Conservation (phyloP, 2,797 vertebrate species). For the Psittacula echo region DNA sequence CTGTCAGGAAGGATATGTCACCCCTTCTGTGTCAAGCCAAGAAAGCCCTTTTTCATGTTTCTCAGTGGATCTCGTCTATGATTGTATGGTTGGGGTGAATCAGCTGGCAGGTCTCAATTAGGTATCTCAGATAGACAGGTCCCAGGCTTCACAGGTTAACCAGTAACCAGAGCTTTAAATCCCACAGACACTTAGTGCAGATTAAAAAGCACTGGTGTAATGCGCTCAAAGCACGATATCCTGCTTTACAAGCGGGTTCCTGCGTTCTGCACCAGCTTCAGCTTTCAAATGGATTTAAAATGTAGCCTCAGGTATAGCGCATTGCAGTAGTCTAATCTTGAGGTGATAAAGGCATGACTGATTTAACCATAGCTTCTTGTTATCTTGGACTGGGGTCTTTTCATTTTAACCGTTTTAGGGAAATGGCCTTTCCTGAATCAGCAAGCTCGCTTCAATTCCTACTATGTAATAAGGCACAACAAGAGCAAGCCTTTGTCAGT, state of each 20-base stretch:
- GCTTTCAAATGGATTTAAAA: slow-evolving; percentile 73
- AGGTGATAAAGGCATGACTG: slow-evolving; percentile 74
- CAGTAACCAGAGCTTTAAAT: slow-evolving; percentile 24
- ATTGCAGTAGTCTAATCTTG: slow-evolving; percentile 69
- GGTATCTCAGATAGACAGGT: background rate
- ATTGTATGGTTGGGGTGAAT: background rate
- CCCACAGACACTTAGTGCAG: slow-evolving; percentile 30
- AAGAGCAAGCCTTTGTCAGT: background rate
- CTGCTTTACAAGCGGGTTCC: slow-evolving; percentile 56
- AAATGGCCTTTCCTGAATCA: slow-evolving; percentile 51
- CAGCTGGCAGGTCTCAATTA: background rate
- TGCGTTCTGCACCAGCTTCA: slow-evolving; percentile 49
- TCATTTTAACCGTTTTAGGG: slow-evolving; percentile 71
- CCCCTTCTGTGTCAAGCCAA: background rate
- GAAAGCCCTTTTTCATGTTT: background rate
- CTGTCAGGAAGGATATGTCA: background rate
- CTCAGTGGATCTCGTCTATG: background rate
- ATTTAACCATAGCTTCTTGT: slow-evolving; percentile 67
- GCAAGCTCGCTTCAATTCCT: slow-evolving; percentile 29
- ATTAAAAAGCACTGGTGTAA: slow-evolving; percentile 48
- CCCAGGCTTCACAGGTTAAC: background rate
- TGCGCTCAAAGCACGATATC: slow-evolving; percentile 25
- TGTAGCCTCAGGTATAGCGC: slow-evolving; percentile 65
- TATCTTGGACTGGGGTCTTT: slow-evolving; percentile 67
- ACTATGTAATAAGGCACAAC: background rate